A percentile compares a stretch with the other conserved stretches of the same genome.
Evolutionary conservation across 2,888 invertebrate genomes (phyloP).

Genomic region (Tryphoninae sp.): DNA sequence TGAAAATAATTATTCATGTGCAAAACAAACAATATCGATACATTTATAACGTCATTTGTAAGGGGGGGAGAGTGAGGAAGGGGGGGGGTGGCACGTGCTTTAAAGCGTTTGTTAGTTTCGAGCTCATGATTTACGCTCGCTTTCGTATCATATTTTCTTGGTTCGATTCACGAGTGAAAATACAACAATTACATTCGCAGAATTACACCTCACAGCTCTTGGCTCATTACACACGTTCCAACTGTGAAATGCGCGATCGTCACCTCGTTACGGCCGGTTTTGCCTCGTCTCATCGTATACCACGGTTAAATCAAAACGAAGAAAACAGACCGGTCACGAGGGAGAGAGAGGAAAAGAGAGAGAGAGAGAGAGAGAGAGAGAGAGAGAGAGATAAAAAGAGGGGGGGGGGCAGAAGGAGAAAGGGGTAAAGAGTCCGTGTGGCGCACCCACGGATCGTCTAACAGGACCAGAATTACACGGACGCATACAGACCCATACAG

Average conservation of each 20-base stretch:
- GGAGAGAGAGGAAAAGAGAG: background rate
- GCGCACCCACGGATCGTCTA: slow-evolving; percentile 18
- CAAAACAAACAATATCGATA: no score
- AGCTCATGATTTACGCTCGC: no score
- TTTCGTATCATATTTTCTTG: no score
- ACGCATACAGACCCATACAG: background rate
- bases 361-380: no score
- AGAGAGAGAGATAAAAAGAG: no score
- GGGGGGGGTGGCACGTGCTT: no score
- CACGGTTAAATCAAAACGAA: slow-evolving; percentile 31
- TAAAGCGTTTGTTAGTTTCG: no score
- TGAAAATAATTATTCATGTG: no score
- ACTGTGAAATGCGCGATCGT: slow-evolving; percentile 6
- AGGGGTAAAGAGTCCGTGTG: background rate
- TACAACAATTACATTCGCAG: background rate
- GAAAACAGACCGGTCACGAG: slow-evolving; percentile 1
- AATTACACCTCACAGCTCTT: background rate
- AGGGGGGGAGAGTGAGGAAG: no score
- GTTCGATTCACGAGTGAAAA: background rate
- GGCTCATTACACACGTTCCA: background rate
- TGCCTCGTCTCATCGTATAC: slow-evolving; percentile 6
- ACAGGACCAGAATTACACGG: background rate
- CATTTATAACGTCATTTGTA: no score
- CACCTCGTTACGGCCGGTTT: slow-evolving; percentile 23
- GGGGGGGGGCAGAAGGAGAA: no score